phyloP scores from a whole-genome alignment of 1,140 invertebrate genomes.

The Aphidius ervi region DNA sequence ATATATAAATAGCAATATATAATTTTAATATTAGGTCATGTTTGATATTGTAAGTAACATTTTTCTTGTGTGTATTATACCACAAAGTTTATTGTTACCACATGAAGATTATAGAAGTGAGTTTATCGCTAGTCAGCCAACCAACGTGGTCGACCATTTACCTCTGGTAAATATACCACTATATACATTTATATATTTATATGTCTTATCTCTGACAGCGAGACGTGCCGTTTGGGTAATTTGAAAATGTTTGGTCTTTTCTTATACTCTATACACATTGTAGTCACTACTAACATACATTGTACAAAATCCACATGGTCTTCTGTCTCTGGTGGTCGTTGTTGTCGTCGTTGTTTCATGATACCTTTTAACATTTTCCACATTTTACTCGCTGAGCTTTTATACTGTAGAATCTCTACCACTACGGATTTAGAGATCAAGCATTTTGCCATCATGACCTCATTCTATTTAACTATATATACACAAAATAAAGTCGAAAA shows the following conservation, averaged over 20 bases:
- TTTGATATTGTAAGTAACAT: neutral
- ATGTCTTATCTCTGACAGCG: neutral
- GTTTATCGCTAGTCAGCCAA: constrained; percentile 27
- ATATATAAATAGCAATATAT: too few relatives aligned
- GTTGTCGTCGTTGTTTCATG: too few relatives aligned
- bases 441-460: constrained; percentile 5
- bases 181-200: too few relatives aligned
- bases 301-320: neutral
- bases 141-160: constrained; percentile 8
- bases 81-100: constrained; percentile 31
- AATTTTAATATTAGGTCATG: neutral
- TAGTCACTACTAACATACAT: too few relatives aligned
- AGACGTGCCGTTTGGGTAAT: constrained; percentile 15
- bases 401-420: neutral
- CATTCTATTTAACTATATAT: constrained; percentile 10
- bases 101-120: constrained; percentile 24
- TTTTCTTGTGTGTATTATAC: neutral
- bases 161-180: too few relatives aligned
- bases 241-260: constrained; percentile 16
- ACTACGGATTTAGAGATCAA: constrained; percentile 21
- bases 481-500: too few relatives aligned
- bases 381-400: neutral
- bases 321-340: neutral
- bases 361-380: neutral
- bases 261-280: neutral